Evolutionary conservation across 2,888 invertebrate genomes (phyloP).

Genomic region (Scaptodrosophila latifasciaeformis): DNA sequence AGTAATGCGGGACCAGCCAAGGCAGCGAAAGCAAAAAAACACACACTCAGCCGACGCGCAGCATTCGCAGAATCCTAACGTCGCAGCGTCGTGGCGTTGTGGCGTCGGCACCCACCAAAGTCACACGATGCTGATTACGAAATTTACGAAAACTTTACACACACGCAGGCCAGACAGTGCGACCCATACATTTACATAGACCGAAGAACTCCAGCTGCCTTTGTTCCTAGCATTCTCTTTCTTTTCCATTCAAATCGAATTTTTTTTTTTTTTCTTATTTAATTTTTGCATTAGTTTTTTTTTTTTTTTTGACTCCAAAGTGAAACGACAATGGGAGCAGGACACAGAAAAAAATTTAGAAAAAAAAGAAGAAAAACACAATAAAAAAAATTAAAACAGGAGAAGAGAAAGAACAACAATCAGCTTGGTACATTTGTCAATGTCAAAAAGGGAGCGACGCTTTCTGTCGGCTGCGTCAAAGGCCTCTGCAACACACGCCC

Average conservation of each 20-base stretch:
- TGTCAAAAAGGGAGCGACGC: conserved; percentile 36
- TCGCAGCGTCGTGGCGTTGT: background rate
- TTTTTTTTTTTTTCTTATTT: too few relatives aligned
- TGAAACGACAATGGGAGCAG: too few relatives aligned
- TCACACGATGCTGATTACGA: conserved; percentile 49
- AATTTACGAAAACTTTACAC: conserved; percentile 38
- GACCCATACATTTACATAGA: conserved; percentile 3
- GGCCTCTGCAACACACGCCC: conserved; percentile 32
- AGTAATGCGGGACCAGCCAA: conserved; percentile 12
- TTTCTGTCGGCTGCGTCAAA: conserved; percentile 33
- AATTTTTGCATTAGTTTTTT: too few relatives aligned
- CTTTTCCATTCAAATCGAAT: too few relatives aligned
- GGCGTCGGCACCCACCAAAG: conserved; percentile 17
- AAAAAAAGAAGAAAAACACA: background rate
- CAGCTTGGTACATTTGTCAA: conserved; percentile 16
- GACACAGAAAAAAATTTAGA: too few relatives aligned
- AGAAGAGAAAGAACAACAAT: too few relatives aligned
- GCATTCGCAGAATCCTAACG: conserved; percentile 7
- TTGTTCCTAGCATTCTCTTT: too few relatives aligned
- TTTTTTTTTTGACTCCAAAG: too few relatives aligned
- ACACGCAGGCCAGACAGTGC: background rate
- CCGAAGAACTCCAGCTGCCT: too few relatives aligned
- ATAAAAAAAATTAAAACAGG: too few relatives aligned
- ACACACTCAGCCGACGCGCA: conserved; percentile 8
- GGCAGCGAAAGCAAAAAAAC: conserved; percentile 17